Conservation (phyloP, 2,113 vertebrate species). For the Larimichthys crocea region DNA sequence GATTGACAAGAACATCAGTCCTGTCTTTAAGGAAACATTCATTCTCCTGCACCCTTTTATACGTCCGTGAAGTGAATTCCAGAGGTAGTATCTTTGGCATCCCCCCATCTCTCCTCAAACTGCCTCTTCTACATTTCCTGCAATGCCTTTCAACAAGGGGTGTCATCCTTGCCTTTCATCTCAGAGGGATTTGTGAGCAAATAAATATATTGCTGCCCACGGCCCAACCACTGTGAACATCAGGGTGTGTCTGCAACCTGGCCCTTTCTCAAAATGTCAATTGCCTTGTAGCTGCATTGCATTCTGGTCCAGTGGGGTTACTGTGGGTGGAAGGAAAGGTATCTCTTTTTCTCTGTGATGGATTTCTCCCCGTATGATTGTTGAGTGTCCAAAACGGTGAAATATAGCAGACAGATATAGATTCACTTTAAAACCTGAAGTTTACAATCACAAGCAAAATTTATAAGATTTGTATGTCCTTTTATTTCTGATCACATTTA, state of each 20-base stretch:
- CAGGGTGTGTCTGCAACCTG: constrained; percentile 23
- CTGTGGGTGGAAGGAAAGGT: background rate
- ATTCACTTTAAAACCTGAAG: background rate
- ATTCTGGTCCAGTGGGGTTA: constrained; percentile 26
- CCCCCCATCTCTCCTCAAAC: background rate
- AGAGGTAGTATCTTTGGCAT: constrained; percentile 1
- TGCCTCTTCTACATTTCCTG: constrained; percentile 15
- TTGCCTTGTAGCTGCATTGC: constrained; percentile 29
- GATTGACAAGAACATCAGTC: constrained; percentile 6
- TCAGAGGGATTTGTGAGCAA: constrained; percentile 18
- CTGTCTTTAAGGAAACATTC: background rate
- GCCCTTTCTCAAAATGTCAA: constrained; percentile 32
- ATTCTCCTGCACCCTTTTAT: background rate
- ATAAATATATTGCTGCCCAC: constrained; percentile 34
- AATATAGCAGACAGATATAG: background rate
- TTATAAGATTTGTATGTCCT: background rate
- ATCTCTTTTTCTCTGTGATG: constrained; percentile 22
- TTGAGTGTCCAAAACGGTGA: constrained; percentile 6
- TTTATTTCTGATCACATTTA: constrained; percentile 15
- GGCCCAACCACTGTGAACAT: constrained; percentile 19
- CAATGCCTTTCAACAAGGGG: constrained; percentile 20
- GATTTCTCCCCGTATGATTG: constrained; percentile 2
- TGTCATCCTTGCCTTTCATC: constrained; percentile 21
- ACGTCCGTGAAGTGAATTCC: constrained; percentile 16
- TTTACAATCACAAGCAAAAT: background rate